Conservation (phyloP, 2,113 vertebrate genomes). For the Apteryx mantelli region DNA sequence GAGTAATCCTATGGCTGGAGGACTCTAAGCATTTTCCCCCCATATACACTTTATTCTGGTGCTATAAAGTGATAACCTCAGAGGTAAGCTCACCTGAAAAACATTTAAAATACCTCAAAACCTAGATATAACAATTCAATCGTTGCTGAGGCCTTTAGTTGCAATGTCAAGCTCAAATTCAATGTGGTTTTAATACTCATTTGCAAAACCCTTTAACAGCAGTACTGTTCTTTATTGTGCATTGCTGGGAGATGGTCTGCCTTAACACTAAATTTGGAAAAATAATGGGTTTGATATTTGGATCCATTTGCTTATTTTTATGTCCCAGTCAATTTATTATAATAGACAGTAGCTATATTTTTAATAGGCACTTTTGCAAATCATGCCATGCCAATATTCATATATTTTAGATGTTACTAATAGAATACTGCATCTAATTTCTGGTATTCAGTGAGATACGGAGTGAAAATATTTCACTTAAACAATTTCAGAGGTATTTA, state of each 20-base stretch:
- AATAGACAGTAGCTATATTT: neutral
- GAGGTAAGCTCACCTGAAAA: neutral
- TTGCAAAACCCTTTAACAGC: neutral
- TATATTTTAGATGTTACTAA: neutral
- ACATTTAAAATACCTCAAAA: neutral
- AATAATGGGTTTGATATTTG: neutral
- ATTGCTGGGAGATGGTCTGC: neutral
- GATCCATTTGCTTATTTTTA: neutral
- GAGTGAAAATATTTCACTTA: neutral
- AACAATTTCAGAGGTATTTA: neutral
- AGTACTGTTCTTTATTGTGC: neutral
- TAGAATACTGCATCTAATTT: neutral
- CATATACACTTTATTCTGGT: neutral
- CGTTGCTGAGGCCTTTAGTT: neutral
- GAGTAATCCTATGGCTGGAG: neutral
- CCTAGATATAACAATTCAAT: neutral
- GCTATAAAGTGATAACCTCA: neutral
- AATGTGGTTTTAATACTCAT: neutral
- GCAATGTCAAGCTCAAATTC: rapidly evolving
- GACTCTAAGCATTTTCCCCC: too few relatives aligned
- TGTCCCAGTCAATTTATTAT: neutral
- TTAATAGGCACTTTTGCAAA: neutral
- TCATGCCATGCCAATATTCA: too few relatives aligned
- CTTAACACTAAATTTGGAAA: neutral
- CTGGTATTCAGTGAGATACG: neutral